A percentile compares a stretch with the other conserved stretches of the same genome.
These are phyloP conservation scores for Echinops telfairi DNA, from an alignment of 2,113 vertebrate genomes.

Conservation along the genomic window DNA sequence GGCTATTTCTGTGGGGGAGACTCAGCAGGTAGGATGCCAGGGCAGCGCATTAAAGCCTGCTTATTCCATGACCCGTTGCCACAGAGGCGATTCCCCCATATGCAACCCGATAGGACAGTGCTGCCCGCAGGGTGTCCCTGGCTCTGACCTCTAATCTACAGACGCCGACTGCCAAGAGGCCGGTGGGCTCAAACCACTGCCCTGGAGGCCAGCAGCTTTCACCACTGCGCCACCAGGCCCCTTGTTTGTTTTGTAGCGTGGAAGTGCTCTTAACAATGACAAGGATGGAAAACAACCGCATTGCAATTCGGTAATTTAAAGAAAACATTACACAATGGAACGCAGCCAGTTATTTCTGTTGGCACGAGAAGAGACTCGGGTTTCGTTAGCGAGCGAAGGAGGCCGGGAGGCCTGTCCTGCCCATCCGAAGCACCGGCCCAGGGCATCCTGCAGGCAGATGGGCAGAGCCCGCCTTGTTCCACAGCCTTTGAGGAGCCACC, in stretches of 20 bases:
- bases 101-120: background rate
- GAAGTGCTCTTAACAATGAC: background rate
- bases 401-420: background rate
- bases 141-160: background rate
- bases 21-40: background rate
- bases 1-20: background rate
- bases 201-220: background rate
- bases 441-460: background rate
- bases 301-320: background rate
- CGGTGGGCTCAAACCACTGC: background rate
- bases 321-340: slow-evolving; percentile 12
- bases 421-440: background rate
- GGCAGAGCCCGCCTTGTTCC: background rate
- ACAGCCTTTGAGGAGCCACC: background rate
- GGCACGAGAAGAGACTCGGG: background rate
- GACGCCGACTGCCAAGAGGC: background rate
- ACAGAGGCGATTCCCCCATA: background rate
- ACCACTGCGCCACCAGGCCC: background rate
- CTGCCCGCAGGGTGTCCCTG: background rate
- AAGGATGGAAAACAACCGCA: background rate
- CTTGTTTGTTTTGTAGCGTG: background rate
- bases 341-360: background rate
- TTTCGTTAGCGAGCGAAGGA: background rate
- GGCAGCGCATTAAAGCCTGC: background rate
- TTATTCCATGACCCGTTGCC: background rate